These are phyloP conservation scores for Patella depressa DNA, from an alignment of 2,888 invertebrate genomes.

Conservation along the genomic window DNA sequence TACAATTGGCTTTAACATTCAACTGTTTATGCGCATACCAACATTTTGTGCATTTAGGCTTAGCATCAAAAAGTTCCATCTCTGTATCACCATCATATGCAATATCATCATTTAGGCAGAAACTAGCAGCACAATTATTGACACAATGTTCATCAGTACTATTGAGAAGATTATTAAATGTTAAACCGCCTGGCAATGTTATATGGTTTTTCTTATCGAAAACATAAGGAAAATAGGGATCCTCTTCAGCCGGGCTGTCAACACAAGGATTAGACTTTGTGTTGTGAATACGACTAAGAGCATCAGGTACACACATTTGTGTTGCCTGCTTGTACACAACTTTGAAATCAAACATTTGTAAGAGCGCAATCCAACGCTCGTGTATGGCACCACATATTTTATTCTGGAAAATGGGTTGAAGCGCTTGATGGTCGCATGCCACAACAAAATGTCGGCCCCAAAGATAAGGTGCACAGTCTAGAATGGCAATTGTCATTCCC, in stretches of 20 bases:
- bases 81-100: neutral
- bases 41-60: no score
- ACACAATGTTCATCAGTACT: no score
- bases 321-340: conserved; percentile 8
- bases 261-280: neutral
- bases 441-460: conserved; percentile 20
- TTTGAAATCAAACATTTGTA: neutral
- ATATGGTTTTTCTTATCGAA: conserved; percentile 1
- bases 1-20: no score
- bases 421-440: conserved; percentile 19
- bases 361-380: conserved; percentile 9
- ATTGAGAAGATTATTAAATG: no score
- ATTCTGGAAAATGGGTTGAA: conserved; percentile 22
- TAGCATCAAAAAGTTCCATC: no score
- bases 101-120: neutral
- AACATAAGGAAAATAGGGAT: conserved; percentile 21
- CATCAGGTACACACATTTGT: neutral
- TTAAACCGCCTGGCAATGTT: neutral
- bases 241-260: conserved; percentile 20
- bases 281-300: neutral
- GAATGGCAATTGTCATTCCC: conserved; percentile 18
- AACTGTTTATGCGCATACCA: no score
- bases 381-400: conserved; percentile 21
- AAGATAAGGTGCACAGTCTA: conserved; percentile 24
- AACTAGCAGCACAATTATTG: no score